phyloP scores from a whole-genome alignment of 2,113 vertebrate genomes.

The Nothoprocta pentlandii region DNA sequence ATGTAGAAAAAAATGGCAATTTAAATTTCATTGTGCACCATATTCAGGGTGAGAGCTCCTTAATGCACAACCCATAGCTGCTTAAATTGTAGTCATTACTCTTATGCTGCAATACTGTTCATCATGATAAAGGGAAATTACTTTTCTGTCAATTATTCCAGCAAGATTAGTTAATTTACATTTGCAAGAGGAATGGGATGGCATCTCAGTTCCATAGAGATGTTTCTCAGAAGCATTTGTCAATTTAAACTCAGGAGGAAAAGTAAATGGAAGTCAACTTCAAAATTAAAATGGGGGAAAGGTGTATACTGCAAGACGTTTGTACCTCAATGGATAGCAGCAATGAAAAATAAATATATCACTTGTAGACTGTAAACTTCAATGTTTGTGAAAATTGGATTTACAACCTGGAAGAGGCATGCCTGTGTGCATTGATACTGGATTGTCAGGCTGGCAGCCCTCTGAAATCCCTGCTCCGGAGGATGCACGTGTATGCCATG shows the following conservation, averaged over 20 bases:
- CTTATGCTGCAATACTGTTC: slow-evolving; percentile 56
- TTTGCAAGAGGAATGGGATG: not conserved
- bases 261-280: not conserved
- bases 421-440: not conserved
- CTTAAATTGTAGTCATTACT: slow-evolving; percentile 67
- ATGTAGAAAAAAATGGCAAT: slow-evolving; percentile 51
- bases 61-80: slow-evolving; percentile 62
- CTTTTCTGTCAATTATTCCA: slow-evolving; percentile 60
- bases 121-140: slow-evolving; percentile 64
- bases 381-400: not conserved
- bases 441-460: not conserved
- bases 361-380: not conserved
- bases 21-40: slow-evolving; percentile 59
- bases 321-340: not conserved
- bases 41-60: slow-evolving; percentile 49
- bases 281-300: not conserved
- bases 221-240: not conserved
- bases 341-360: not conserved
- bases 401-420: not conserved
- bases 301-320: not conserved
- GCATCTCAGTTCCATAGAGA: slow-evolving; percentile 8
- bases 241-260: not conserved
- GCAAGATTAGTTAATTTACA: slow-evolving; percentile 59
- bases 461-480: not conserved
- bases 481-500: too few species aligned